phyloP scores from a whole-genome alignment of 2,797 vertebrate species.

The Mormyrus proboscirostris region DNA sequence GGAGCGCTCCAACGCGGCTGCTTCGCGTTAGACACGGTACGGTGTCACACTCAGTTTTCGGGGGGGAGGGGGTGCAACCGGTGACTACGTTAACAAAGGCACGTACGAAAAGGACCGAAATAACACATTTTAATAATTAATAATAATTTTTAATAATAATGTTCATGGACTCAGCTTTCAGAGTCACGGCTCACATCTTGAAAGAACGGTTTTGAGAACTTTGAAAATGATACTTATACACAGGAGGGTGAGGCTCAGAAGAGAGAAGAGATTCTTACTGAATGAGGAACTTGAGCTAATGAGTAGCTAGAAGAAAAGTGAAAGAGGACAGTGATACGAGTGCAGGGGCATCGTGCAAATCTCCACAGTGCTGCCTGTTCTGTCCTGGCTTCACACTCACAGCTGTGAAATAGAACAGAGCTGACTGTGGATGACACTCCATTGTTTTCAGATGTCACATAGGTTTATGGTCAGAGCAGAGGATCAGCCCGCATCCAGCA shows the following conservation, averaged over 20 bases:
- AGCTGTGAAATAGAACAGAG: background rate
- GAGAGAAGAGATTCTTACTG: background rate
- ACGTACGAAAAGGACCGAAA: background rate
- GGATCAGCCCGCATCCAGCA: background rate
- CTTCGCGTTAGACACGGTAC: conserved; percentile 31
- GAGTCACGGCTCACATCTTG: background rate
- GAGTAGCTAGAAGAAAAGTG: background rate
- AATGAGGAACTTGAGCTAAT: background rate
- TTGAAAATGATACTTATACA: background rate
- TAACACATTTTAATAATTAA: background rate
- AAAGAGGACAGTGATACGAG: background rate
- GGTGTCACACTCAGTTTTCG: background rate
- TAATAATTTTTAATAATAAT: too few species aligned
- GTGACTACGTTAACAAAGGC: background rate
- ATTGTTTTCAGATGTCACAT: background rate
- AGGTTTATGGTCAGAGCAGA: background rate
- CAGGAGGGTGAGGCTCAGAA: background rate
- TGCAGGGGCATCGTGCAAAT: background rate
- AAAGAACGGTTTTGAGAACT: background rate
- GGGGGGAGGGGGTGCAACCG: background rate
- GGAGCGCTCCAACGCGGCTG: conserved; percentile 36
- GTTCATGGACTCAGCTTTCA: background rate
- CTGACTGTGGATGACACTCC: background rate
- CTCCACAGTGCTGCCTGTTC: background rate
- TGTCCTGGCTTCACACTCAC: background rate